phyloP scores from a whole-genome alignment of 2,888 invertebrate genomes.

The Eumerus sabulonum region DNA sequence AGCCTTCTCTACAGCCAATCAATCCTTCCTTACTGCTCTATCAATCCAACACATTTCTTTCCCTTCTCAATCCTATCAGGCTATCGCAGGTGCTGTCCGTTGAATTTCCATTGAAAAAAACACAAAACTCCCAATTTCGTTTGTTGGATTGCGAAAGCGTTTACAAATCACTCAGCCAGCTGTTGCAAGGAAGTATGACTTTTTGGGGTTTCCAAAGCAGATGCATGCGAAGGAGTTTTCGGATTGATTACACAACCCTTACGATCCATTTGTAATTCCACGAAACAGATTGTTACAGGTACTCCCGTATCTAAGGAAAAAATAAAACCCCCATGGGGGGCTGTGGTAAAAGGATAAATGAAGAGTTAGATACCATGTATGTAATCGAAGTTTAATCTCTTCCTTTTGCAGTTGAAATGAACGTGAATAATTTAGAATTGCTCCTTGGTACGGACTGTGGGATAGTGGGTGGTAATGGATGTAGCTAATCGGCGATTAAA shows the following conservation, averaged over 20 bases:
- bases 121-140: background rate
- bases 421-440: conserved; percentile 23
- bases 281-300: conserved; percentile 8
- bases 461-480: background rate
- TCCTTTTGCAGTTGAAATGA: background rate
- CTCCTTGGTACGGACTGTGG: background rate
- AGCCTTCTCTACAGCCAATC: conserved; percentile 40
- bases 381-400: conserved; percentile 36
- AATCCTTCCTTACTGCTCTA: conserved; percentile 47
- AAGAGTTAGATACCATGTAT: conserved; percentile 1
- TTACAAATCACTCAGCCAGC: conserved; percentile 24
- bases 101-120: conserved; percentile 38
- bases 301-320: background rate
- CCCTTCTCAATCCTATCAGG: background rate
- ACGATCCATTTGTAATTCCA: conserved; percentile 29
- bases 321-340: no score
- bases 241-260: conserved; percentile 37
- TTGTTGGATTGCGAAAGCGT: conserved; percentile 20
- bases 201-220: conserved; percentile 15
- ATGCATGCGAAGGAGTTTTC: conserved; percentile 20
- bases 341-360: conserved; percentile 9
- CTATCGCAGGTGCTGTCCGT: conserved; percentile 12
- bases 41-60: conserved; percentile 37
- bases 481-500: conserved; percentile 9
- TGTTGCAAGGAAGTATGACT: background rate